Conservation (phyloP, 2,113 vertebrate genomes). For the Corvus cornix region DNA sequence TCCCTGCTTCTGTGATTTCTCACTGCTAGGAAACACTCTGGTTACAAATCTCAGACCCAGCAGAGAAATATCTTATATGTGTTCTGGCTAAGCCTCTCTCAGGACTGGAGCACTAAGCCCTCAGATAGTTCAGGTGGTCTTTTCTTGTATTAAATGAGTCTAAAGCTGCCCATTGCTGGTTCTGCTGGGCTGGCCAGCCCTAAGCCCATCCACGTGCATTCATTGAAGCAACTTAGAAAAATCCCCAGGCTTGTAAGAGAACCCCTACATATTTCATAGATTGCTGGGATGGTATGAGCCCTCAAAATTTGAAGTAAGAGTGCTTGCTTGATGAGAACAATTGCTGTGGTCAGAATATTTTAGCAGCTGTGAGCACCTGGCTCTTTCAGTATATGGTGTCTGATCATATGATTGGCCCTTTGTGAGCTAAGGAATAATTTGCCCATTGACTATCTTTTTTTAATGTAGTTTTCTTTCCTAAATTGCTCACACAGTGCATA, state of each 20-base stretch:
- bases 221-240: neutral
- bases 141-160: neutral
- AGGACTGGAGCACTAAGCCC: neutral
- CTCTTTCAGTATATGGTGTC: neutral
- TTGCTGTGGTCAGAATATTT: neutral
- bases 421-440: neutral
- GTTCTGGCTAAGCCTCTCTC: neutral
- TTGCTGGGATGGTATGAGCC: neutral
- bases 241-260: neutral
- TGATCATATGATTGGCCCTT: neutral
- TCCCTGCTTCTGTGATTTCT: neutral
- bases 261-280: neutral
- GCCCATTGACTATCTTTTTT: neutral
- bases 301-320: neutral
- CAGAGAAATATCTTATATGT: neutral
- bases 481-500: neutral
- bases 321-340: neutral
- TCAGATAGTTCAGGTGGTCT: neutral
- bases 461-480: neutral
- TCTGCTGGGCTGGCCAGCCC: neutral
- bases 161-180: neutral
- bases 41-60: neutral
- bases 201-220: neutral
- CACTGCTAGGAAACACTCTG: neutral
- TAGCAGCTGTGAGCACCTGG: neutral